Conservation (phyloP, 2,888 invertebrate genomes). For the Notocelia uddmanniana region DNA sequence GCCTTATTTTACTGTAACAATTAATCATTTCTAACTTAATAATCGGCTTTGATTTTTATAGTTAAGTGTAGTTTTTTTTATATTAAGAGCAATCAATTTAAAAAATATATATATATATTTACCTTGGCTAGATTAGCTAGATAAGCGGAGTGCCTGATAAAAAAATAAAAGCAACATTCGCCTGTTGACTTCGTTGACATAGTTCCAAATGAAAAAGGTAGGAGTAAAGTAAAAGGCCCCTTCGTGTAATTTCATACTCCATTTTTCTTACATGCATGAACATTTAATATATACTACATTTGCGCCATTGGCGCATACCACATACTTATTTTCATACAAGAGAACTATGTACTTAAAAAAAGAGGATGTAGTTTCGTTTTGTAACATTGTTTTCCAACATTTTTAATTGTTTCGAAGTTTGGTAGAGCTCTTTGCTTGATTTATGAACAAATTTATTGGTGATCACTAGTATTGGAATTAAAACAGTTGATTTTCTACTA, state of each 20-base stretch:
- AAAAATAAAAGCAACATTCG: not conserved
- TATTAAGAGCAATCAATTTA: not conserved
- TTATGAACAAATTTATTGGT: too few relatives aligned
- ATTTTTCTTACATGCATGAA: not conserved
- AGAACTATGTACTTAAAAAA: too few relatives aligned
- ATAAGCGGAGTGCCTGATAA: not conserved
- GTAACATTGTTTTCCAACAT: too few relatives aligned
- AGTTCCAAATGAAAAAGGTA: not conserved
- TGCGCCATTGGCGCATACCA: too few relatives aligned
- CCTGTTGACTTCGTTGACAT: not conserved
- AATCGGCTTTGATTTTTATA: not conserved
- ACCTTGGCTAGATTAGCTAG: too few relatives aligned
- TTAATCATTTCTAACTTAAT: not conserved
- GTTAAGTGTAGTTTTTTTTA: not conserved
- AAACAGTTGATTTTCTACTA: too few relatives aligned
- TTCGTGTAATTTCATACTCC: not conserved
- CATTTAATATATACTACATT: too few relatives aligned
- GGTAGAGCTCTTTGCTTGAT: too few relatives aligned
- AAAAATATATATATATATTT: not conserved
- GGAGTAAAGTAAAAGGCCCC: not conserved
- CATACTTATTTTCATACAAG: too few relatives aligned
- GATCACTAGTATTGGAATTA: too few relatives aligned
- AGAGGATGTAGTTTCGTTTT: too few relatives aligned
- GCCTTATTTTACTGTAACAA: not conserved
- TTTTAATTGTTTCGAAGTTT: too few relatives aligned